Conservation (phyloP, 1,140 invertebrate genomes). For the Pogonomyrmex barbatus region DNA sequence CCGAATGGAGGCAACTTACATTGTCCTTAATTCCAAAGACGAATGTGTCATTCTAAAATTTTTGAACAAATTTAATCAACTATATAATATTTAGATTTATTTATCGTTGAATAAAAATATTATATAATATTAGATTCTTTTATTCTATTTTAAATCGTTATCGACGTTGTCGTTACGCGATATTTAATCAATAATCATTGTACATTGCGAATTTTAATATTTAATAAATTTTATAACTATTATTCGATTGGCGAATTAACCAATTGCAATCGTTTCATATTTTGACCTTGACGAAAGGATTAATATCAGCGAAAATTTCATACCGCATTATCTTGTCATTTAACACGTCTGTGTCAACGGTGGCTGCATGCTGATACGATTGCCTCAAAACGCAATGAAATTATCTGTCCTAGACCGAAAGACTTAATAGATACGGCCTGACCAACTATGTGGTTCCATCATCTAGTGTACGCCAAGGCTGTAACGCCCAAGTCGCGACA, state of each 20-base stretch:
- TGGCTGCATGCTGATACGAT: constrained; percentile 18
- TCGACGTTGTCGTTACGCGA: not conserved
- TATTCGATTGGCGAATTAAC: not conserved
- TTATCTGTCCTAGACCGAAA: constrained; percentile 40
- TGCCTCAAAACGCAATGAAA: constrained; percentile 51
- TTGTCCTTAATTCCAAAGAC: constrained; percentile 23
- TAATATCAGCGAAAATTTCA: not conserved
- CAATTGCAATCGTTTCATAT: not conserved
- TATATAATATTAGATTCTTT: not conserved
- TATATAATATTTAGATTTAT: not conserved
- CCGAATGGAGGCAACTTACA: constrained; percentile 18
- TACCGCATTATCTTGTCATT: constrained; percentile 1
- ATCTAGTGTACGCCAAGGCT: constrained; percentile 65
- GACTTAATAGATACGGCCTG: constrained; percentile 41
- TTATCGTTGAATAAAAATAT: constrained; percentile 25
- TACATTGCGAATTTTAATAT: not conserved
- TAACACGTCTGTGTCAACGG: not conserved
- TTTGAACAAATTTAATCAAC: not conserved
- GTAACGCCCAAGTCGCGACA: constrained; percentile 65
- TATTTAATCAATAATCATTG: constrained; percentile 12
- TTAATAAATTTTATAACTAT: not conserved
- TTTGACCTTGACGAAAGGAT: not conserved
- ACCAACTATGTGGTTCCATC: constrained; percentile 39
- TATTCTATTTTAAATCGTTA: not conserved
- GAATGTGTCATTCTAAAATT: constrained; percentile 59